Percentiles rank a stretch among this genome's conserved stretches.
Evolutionary conservation across 64 coral and sea anemone genomes (phyloP).

Genomic region (Cladopsammia gracilis): DNA sequence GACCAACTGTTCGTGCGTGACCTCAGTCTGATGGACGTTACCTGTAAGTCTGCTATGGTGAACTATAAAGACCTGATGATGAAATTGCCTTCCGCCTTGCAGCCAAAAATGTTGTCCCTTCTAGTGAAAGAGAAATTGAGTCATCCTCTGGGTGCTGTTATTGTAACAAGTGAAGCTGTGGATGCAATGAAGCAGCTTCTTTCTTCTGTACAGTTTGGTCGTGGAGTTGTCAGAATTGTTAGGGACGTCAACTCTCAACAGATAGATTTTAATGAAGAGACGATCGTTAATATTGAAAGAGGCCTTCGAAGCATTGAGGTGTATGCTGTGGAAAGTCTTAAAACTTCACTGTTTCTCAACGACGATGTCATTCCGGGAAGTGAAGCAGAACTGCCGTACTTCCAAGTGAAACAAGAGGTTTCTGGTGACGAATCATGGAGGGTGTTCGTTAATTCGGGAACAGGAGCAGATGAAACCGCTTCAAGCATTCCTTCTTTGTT

Average conservation of each 20-base stretch:
- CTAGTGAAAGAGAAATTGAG: constrained; percentile 31
- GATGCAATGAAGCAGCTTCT: neutral
- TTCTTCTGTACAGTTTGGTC: constrained; percentile 45
- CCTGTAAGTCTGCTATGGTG: neutral
- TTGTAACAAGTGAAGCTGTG: neutral
- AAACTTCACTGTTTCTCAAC: constrained; percentile 27
- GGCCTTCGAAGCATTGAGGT: constrained; percentile 31
- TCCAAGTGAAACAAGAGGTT: constrained; percentile 49
- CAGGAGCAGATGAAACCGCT: neutral
- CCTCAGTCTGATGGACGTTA: neutral
- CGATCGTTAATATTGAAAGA: too few species aligned
- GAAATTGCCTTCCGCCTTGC: constrained; percentile 42
- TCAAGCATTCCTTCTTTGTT: neutral
- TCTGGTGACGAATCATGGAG: constrained; percentile 28
- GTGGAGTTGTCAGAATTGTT: constrained; percentile 45
- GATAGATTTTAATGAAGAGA: neutral
- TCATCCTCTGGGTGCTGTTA: neutral
- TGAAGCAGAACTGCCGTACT: constrained; percentile 53
- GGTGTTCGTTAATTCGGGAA: constrained; percentile 36
- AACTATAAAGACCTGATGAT: constrained; percentile 28
- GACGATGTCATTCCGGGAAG: constrained; percentile 44
- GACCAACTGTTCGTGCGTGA: constrained; percentile 32
- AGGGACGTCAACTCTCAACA: constrained; percentile 17
- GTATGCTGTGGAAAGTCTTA: constrained; percentile 10
- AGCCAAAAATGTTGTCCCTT: constrained; percentile 43